Base-by-base conservation (phyloP, 1,140 invertebrate species). In the Drosophila pectinifera region DNA sequence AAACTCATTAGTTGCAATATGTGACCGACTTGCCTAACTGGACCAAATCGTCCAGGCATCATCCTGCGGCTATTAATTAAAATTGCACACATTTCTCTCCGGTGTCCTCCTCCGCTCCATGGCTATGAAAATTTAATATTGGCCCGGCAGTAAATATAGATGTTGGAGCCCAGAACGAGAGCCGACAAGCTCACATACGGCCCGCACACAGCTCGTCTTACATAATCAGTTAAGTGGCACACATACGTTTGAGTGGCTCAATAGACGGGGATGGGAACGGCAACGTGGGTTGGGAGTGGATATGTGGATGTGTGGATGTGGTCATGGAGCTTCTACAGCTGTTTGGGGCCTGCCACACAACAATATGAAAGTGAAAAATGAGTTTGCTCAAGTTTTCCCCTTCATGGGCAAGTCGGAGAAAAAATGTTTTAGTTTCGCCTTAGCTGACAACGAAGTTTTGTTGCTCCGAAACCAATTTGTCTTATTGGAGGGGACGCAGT, bases 281-380 rank as follows among this genome's bases (percentile, higher is more conserved):
- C 1, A 0, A 13, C 28, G 34, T n/a, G 16, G 42, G n/a, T n/a
- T n/a, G n/a, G n/a, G n/a, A n/a, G n/a, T n/a, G n/a, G n/a, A n/a
- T n/a, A n/a, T n/a, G n/a, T n/a, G n/a, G n/a, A n/a, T n/a, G n/a
- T n/a, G n/a, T n/a, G n/a, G 20, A 61, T 41, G 24, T 54, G 36
- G 45, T 39, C 34, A 38, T n/a, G 38, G 26, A 43, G 46, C 28
- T 53, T 34, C 39, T 72, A 43, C 39, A 39, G 28, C 36, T 43
- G 41, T 48, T 61, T 39, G 57, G 55, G 20, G 41, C 46, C 43
- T 64, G 69, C 62, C 76, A 58, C 62, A 80, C 67, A 85, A 85
- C 81, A 85, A 85, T 85, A 89, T 79, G 72, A 86, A 88, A 88
- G 76, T 86, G 83, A 86, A 86, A 86, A 86, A 86, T 86, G 83